Conservation (phyloP, 2,113 vertebrate genomes). For the Salvelinus fontinalis region DNA sequence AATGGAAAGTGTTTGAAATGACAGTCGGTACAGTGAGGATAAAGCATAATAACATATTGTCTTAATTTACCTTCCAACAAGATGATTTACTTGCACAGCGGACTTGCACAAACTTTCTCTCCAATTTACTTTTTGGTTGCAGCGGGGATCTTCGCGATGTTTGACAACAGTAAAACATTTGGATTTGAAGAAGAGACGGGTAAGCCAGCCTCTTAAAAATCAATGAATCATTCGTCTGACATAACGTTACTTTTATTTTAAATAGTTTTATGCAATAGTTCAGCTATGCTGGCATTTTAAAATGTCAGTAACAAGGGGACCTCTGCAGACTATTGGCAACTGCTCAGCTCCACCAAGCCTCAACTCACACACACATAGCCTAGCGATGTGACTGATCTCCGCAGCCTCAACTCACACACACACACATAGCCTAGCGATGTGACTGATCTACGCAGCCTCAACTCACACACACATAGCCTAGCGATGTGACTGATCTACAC, state of each 20-base stretch:
- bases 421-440: no score
- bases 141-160: constrained; percentile 54
- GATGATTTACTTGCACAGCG: constrained; percentile 55
- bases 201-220: constrained; percentile 47
- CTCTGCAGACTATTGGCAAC: no score
- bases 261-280: background rate
- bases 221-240: no score
- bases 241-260: background rate
- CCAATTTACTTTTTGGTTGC: constrained; percentile 50
- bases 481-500: no score
- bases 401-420: no score
- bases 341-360: no score
- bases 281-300: background rate
- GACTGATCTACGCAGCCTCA: no score
- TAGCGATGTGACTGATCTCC: no score
- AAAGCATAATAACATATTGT: constrained; percentile 33
- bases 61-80: constrained; percentile 53
- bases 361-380: no score
- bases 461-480: no score
- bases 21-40: constrained; percentile 27
- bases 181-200: constrained; percentile 57
- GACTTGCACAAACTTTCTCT: constrained; percentile 50
- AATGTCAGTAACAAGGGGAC: no score
- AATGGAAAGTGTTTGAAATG: constrained; percentile 43
- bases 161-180: constrained; percentile 44